Conservation (phyloP, 2,113 vertebrate species). For the Actenoides lindsayi region DNA sequence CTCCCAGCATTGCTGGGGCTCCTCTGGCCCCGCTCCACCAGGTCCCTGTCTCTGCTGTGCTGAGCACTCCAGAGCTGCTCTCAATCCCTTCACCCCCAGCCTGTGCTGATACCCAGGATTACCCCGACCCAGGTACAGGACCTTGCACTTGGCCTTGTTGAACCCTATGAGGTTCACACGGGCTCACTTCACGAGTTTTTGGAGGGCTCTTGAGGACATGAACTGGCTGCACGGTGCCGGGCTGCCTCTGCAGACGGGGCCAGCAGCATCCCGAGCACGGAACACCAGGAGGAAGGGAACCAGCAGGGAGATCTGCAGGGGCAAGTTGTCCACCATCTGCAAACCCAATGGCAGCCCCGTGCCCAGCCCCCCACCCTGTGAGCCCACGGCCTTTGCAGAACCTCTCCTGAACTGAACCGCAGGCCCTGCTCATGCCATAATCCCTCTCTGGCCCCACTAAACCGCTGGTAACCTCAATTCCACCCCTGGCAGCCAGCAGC, state of each 20-base stretch:
- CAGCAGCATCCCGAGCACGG: neutral
- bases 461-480: neutral
- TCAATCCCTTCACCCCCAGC: too few relatives aligned
- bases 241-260: fast-evolving
- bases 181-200: neutral
- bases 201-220: neutral
- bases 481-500: neutral
- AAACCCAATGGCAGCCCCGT: neutral
- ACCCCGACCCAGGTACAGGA: too few relatives aligned
- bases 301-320: neutral
- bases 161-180: neutral
- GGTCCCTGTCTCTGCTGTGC: too few relatives aligned
- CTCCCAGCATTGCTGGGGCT: too few relatives aligned
- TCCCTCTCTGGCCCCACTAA: neutral
- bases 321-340: neutral
- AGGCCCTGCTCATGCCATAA: neutral
- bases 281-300: neutral
- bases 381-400: neutral
- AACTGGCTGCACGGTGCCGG: fast-evolving
- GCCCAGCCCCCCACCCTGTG: fast-evolving
- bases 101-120: too few relatives aligned
- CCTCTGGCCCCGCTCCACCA: too few relatives aligned
- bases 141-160: neutral
- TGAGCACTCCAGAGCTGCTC: too few relatives aligned
- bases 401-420: neutral